phyloP scores from a whole-genome alignment of 64 coral and sea anemone genomes.

The Acropora tenuis region DNA sequence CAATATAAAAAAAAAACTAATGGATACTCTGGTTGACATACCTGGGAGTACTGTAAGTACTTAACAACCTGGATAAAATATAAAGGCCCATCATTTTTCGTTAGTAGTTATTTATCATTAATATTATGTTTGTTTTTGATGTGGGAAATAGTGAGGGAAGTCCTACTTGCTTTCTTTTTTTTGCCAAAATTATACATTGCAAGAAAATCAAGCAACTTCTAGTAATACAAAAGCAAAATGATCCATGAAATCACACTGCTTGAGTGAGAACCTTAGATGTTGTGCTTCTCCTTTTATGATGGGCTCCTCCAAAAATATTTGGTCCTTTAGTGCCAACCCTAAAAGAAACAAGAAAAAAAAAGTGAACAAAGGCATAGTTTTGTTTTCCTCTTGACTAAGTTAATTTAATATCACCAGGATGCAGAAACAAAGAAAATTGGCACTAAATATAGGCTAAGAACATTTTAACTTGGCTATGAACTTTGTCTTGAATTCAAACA shows the following conservation, averaged over 20 bases:
- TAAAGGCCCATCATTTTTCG: too few relatives aligned
- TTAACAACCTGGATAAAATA: too few relatives aligned
- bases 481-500: not conserved
- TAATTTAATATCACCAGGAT: too few relatives aligned
- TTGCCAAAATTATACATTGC: not conserved
- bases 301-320: constrained; percentile 89
- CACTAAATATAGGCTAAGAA: too few relatives aligned
- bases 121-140: too few relatives aligned
- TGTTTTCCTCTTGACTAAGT: too few relatives aligned
- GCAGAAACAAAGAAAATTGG: not conserved
- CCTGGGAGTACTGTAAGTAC: too few relatives aligned
- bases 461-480: too few relatives aligned
- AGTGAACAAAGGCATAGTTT: not conserved
- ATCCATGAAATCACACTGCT: not conserved
- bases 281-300: constrained; percentile 76
- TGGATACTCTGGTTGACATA: too few relatives aligned
- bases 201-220: not conserved
- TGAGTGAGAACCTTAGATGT: constrained; percentile 68
- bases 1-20: not conserved
- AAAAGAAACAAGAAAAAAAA: not conserved
- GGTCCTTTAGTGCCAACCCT: constrained; percentile 91
- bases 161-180: not conserved
- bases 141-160: too few relatives aligned
- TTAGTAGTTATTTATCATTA: too few relatives aligned
- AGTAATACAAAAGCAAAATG: not conserved